Evolutionary conservation across 2,888 invertebrate genomes (phyloP), one percentile per base, ranked within the genome.

Genomic region (Napeogenes inachia): DNA sequence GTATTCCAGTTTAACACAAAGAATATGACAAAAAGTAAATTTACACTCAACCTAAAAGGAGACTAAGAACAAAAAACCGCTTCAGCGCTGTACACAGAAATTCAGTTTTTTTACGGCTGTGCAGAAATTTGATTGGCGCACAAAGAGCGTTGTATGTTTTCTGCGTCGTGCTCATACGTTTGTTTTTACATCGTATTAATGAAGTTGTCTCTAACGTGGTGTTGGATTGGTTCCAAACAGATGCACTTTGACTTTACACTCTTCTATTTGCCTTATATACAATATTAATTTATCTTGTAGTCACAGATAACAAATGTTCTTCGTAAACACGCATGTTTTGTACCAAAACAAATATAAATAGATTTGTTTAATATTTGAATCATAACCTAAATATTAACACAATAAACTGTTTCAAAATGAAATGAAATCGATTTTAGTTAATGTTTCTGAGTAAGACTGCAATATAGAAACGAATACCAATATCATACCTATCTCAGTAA

Each of bases 61-160:
- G 46, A 60, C 50, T 30, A 50, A 53, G 62, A 54, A 62, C 59
- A 61, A 69, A 66, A 61, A 54, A 45, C 55, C 32, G 45, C 64
- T 61, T 50, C 63, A 68, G 47, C 60, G 59, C 57, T 57, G 59
- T 57, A 54, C 45, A 57, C 58, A 45, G 60, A 57, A 66, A 68
- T 65, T 57, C 57, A 63, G 65, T 67, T 70, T 68, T 70, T 68
- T 66, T 67, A 67, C 60, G 67, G 68, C 58, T 60, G 58, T 59
- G 66, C 74, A 77, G 75, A 77, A 79, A 78, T 81, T 76, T 80
- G 82, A 84, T 84, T 84, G 83, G 78, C 73, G 73, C 73, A 81
- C 81, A 84, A 82, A 84, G 79, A 71, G 70, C 60, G 61, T 68
- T 59, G 71, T 69, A 60, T 72, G 74, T 78, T 73, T 72, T 65